Base-by-base conservation (phyloP, 2,113 vertebrate species). In the Macrotus californicus region DNA sequence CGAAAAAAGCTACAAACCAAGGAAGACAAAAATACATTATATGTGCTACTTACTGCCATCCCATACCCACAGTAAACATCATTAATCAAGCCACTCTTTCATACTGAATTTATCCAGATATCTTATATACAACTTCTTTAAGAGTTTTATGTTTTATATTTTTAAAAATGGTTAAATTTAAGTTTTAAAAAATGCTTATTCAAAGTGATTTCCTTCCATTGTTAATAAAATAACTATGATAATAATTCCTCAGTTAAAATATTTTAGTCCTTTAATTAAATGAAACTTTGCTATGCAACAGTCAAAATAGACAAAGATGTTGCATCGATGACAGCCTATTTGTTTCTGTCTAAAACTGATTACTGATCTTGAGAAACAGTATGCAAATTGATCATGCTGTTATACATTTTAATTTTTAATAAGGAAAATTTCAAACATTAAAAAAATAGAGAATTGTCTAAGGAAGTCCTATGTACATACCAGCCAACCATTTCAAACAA, bases 171-270 rank as follows among this genome's bases (percentile, higher is more conserved):
- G 29, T 87, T 70, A n/a, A 76, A 50, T 31, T 73, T 56, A 43
- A 39, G 6, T 56, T 82, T 92, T 67, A 31, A 31, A 14, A 75
- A 94, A 61, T 46, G 11, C 6, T 84, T 54, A 64, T 31, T 64
- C 59, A 64, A 64, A 31, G 26, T 29, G 10, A 64, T 14, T 72
- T 72, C 64, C 79, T 66, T 72, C 52, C 7, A 76, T 26, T 76
- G 41, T 80, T 43, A 90, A 73, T 72, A 77, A 77, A 92, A 94
- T 72, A 93, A 88, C 24, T 81, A 75, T 87, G 24, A 84, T 82
- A 73, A 88, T 70, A 73, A 88, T 64, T 75, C 4, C 67, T 73
- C 61, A 39, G 48, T 69, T 73, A 80, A 91, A 85, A 36, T 48
- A 87, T 64, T 69, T 77, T 54, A 91, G 48, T 69, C 7, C 13